Evolutionary conservation across 2,113 vertebrate species (phyloP).

Genomic region (Ictalurus furcatus): DNA sequence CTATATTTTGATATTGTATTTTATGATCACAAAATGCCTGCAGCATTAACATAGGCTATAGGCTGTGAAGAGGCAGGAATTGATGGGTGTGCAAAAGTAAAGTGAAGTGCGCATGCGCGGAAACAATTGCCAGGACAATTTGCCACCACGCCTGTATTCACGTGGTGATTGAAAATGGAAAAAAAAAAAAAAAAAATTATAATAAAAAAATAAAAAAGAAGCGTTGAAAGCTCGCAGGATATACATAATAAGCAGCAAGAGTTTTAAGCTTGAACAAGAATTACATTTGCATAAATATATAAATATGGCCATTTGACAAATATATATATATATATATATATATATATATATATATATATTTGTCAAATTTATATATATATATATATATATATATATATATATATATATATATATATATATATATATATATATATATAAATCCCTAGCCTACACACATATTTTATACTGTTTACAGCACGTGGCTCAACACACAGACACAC

Average conservation of each 20-base stretch:
- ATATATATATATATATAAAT: too few relatives aligned
- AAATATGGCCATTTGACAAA: neutral
- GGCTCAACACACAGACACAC: too few relatives aligned
- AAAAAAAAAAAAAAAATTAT: too few relatives aligned
- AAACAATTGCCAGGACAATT: neutral
- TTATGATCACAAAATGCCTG: neutral
- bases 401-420: too few relatives aligned
- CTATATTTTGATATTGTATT: neutral
- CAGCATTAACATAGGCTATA: neutral
- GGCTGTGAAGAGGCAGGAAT: neutral
- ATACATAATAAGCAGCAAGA: neutral
- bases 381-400: too few relatives aligned
- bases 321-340: too few relatives aligned
- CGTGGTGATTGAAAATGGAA: neutral
- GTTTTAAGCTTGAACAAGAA: neutral
- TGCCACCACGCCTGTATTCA: neutral
- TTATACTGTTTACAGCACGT: too few relatives aligned
- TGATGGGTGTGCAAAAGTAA: neutral
- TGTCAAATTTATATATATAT: too few relatives aligned
- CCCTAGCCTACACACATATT: too few relatives aligned
- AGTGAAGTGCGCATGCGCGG: neutral
- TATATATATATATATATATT: too few relatives aligned
- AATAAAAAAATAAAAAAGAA: too few relatives aligned
- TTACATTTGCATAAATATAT: neutral
- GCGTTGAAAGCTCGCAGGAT: neutral